Evolutionary conservation across 2,888 invertebrate genomes (phyloP), one percentile per base, ranked within the genome.

Genomic region (Crioceris asparagi): DNA sequence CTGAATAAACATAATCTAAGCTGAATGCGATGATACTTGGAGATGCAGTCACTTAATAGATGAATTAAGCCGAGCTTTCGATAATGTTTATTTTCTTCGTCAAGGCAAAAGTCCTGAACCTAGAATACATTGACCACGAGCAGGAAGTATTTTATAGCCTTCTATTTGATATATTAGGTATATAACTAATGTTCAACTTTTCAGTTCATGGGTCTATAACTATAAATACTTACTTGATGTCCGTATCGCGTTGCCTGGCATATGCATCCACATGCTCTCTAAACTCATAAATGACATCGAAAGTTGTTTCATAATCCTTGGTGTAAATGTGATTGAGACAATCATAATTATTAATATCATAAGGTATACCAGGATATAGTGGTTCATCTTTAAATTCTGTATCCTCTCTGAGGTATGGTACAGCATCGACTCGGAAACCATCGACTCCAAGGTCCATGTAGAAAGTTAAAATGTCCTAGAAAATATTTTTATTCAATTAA

Each of bases 391-490:
- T 36, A 1, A 66, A 48, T 6, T 53, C 29, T 10, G 52, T 49
- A 18, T 54, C 56, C 54, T 74, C 73, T 38, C 60, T 65, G 7
- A 73, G 40, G 51, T 47, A 50, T 3, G 70, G 68, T 10, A 85
- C 72, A 2, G 86, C 84, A 54, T 86, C 85, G 25, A 93, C 71
- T 49, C 91, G 75, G 54, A 93, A 88, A 1, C 93, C 94, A 54
- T 85, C 83, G 0, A 91, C 76, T 1, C 90, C 91, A 51, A 77
- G 76, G 35, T 79, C 76, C 31, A 93, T 57, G 92, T 92, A 93
- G 54, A 77, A 87, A 46, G 67, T 69, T 14, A 91, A 56, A 1
- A 79, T 68, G 8, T 73, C 71, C 79, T 84, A 55, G 7, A 44
- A 37, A 17, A 32, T n/a, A n/a, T n/a, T n/a, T n/a, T n/a, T n/a